These are phyloP conservation scores for Hypercompe scribonia DNA, from an alignment of 2,888 invertebrate species.

Conservation along the genomic window DNA sequence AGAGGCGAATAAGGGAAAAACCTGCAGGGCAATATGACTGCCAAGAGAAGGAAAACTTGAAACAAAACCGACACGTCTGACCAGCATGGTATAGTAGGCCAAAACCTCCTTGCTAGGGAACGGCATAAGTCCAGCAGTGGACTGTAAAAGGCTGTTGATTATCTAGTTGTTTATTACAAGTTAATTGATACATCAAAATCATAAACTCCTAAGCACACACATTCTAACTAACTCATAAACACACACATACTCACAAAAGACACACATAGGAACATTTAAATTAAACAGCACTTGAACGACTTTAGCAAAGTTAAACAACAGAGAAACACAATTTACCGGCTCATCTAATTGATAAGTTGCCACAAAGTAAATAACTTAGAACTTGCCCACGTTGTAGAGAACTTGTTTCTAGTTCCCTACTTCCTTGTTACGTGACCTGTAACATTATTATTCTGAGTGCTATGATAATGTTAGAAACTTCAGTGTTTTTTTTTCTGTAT, in stretches of 20 bases:
- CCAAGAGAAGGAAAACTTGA: too few species aligned
- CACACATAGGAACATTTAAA: constrained; percentile 15
- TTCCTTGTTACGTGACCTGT: constrained; percentile 6
- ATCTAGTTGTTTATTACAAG: background rate
- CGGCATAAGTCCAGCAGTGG: too few species aligned
- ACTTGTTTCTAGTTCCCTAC: background rate
- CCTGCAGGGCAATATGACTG: too few species aligned
- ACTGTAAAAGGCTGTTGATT: too few species aligned
- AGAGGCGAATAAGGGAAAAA: too few species aligned
- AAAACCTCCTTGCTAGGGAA: too few species aligned
- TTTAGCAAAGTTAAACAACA: constrained; percentile 29
- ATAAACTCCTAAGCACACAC: background rate
- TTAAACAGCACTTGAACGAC: constrained; percentile 18
- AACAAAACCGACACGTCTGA: too few species aligned
- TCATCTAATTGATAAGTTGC: constrained; percentile 46
- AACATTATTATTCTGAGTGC: background rate
- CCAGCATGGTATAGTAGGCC: too few species aligned
- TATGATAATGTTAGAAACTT: background rate
- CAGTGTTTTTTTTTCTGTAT: background rate
- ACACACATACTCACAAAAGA: background rate
- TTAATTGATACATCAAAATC: background rate
- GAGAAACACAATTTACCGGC: constrained; percentile 41
- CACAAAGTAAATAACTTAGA: constrained; percentile 35
- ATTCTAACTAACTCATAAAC: background rate
- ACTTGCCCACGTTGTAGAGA: constrained; percentile 9